These are phyloP conservation scores for Rhopalosiphum nymphaeae DNA, from an alignment of 2,888 invertebrate species.

Conservation along the genomic window DNA sequence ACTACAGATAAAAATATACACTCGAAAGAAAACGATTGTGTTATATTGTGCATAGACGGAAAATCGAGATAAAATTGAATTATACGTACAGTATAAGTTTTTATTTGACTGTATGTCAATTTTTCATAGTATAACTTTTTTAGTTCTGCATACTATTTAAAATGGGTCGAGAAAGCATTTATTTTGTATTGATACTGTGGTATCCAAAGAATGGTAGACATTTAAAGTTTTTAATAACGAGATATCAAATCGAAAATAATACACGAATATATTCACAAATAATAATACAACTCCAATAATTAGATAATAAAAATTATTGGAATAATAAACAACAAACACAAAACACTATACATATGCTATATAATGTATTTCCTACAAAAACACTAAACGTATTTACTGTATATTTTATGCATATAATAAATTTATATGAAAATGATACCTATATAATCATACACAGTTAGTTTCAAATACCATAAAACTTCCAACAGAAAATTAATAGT, in stretches of 20 bases:
- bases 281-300: not conserved
- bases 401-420: not conserved
- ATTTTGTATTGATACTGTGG: not conserved
- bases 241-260: not conserved
- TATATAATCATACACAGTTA: not conserved
- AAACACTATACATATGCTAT: not conserved
- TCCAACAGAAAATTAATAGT: not conserved
- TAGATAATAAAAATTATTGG: not conserved
- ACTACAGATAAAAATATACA: not conserved
- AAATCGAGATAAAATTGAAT: constrained; percentile 33
- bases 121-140: constrained; percentile 23
- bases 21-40: constrained; percentile 22
- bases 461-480: not conserved
- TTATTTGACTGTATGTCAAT: constrained; percentile 26
- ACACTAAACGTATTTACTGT: not conserved
- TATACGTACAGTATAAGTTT: not conserved
- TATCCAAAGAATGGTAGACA: not conserved
- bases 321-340: not conserved
- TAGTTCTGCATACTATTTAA: not conserved
- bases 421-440: not conserved
- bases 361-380: not conserved
- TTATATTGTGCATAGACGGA: constrained; percentile 19
- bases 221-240: not conserved
- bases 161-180: not conserved
- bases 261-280: not conserved